Evolutionary conservation across 2,113 vertebrate species (phyloP).

Genomic region (Chaetodon trifascialis): DNA sequence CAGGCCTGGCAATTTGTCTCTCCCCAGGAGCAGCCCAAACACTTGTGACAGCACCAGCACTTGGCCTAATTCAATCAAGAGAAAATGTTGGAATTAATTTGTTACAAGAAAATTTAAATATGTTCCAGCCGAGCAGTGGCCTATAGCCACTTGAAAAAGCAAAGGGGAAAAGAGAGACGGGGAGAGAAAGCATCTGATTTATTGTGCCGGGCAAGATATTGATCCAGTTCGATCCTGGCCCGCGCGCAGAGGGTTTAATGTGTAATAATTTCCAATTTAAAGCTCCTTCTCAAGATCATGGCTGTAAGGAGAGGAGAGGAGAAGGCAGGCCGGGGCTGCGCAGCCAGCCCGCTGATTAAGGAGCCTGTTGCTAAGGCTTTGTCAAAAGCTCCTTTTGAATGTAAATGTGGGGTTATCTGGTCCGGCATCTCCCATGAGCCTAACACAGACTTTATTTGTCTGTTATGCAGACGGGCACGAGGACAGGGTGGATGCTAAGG

Average conservation of each 20-base stretch:
- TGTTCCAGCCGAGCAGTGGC: constrained; percentile 96
- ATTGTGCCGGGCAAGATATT: constrained; percentile 98
- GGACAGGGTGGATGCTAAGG: constrained; percentile 73
- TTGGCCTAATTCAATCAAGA: constrained; percentile 99
- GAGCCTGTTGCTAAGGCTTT: constrained; percentile 96
- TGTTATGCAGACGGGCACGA: constrained; percentile 89
- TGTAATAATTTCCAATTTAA: constrained; percentile 99
- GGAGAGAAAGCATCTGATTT: constrained; percentile 93
- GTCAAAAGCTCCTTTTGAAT: constrained; percentile 97
- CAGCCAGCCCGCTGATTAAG: constrained; percentile 93
- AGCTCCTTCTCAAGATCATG: constrained; percentile 98
- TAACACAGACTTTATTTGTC: constrained; percentile 94
- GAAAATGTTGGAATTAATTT: constrained; percentile 99
- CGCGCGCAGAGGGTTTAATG: constrained; percentile 97
- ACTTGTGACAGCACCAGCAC: constrained; percentile 99
- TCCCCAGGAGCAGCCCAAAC: constrained; percentile 90
- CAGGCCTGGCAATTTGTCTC: constrained; percentile 99
- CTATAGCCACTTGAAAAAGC: constrained; percentile 88
- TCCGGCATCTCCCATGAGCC: constrained; percentile 93
- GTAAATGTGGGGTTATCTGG: constrained; percentile 96
- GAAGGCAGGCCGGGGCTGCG: constrained; percentile 91
- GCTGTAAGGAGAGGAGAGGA: constrained; percentile 92
- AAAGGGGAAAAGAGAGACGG: constrained; percentile 52
- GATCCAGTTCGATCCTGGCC: constrained; percentile 96
- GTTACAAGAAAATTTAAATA: constrained; percentile 99